These are phyloP conservation scores for Gouania willdenowi DNA, from an alignment of 2,797 vertebrate species.

Conservation along the genomic window DNA sequence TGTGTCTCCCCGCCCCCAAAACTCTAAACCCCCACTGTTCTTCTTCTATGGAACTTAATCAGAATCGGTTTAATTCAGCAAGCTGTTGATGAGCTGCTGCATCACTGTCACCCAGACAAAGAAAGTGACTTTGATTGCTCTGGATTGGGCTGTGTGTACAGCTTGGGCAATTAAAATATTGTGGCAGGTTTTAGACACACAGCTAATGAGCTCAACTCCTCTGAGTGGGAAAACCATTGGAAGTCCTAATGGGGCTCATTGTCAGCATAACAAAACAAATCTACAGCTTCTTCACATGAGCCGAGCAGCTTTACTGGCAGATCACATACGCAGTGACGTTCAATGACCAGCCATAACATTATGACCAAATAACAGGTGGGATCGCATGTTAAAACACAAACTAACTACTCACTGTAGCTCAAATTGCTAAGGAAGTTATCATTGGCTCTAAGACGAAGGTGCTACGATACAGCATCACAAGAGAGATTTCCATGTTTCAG, in stretches of 20 bases:
- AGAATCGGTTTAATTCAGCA: constrained; percentile 9
- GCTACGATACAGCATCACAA: too few species aligned
- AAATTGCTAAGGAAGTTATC: too few species aligned
- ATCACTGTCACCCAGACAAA: constrained; percentile 21
- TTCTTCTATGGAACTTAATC: too few species aligned
- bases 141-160: constrained; percentile 31
- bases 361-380: too few species aligned
- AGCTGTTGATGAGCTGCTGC: constrained; percentile 9
- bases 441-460: too few species aligned
- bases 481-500: too few species aligned
- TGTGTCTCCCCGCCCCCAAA: not conserved
- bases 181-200: constrained; percentile 60
- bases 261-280: constrained; percentile 53
- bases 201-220: constrained; percentile 66
- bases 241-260: constrained; percentile 58
- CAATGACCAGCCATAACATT: too few species aligned
- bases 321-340: constrained; percentile 47
- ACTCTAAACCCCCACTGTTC: not conserved
- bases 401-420: too few species aligned
- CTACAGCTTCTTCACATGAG: constrained; percentile 46
- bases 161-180: constrained; percentile 64
- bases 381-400: too few species aligned
- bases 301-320: constrained; percentile 30
- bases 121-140: constrained; percentile 47
- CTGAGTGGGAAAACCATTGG: constrained; percentile 69